Evolutionary conservation across 2,113 vertebrate genomes (phyloP), one percentile per base, ranked within the genome.

Genomic region (Dermatemys mawii): DNA sequence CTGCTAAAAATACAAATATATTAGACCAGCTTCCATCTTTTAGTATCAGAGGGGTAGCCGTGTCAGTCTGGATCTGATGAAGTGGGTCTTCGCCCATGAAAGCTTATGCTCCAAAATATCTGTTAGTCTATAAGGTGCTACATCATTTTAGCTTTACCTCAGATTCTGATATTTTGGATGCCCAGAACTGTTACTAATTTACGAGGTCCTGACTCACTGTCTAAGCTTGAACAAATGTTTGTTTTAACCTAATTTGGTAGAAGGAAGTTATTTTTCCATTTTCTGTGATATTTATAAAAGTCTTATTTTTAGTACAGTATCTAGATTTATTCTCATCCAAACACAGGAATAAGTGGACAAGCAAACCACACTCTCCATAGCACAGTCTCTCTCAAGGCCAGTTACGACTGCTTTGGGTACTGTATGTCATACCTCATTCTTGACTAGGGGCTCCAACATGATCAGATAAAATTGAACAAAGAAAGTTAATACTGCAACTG

Each of bases 261-360:
- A 86, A 80, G 35, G 94, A 41, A 93, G 84, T 13, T 93, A 80
- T 96, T 97, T 95, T 96, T 96, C 97, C 95, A 90, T 93, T 85
- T 13, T 51, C 88, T 95, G 90, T 91, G 93, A 87, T 95, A 95
- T 96, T 97, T 96, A 91, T 91, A 91, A n/a, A n/a, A 89, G 86
- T 41, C 44, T 95, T 97, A 96, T 95, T 97, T 96, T 95, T 84
- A 88, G 96, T 93, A 67, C 2, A 70, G 78, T 88, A 75, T 27
- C 38, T 92, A 32, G 78, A 87, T 84, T 92, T 92, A 90, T 89
- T 84, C 76, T 51, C 76, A 91, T 91, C 80, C 84, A 92, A 35
- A 63, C 80, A 93, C 80, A 96, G 73, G 41, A 76, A 14, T 13
- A 46, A 76, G 26, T 82, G 19, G 29, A 96, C 90, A 90, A 91